Evolutionary conservation across 2,888 invertebrate genomes (phyloP).

Genomic region (Trichogramma dendrolimi): DNA sequence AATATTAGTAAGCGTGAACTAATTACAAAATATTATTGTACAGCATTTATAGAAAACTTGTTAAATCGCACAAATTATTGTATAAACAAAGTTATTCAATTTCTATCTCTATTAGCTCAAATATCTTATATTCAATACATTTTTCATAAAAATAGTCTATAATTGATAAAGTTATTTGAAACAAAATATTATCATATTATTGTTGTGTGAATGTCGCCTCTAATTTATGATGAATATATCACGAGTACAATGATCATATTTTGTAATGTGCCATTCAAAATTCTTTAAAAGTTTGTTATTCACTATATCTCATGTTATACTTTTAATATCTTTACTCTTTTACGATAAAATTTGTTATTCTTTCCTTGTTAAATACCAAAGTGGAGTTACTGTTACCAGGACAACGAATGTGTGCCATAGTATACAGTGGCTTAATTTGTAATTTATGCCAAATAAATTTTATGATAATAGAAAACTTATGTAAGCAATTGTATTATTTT

Average conservation of each 20-base stretch:
- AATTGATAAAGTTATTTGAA: neutral
- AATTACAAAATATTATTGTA: constrained; percentile 5
- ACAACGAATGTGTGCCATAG: constrained; percentile 30
- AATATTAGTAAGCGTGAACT: too few species aligned
- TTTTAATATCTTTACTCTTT: too few species aligned
- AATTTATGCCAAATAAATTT: constrained; percentile 10
- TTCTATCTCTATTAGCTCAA: too few species aligned
- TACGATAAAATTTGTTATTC: too few species aligned
- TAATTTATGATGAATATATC: constrained; percentile 5
- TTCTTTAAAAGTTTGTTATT: too few species aligned
- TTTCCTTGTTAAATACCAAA: constrained; percentile 33
- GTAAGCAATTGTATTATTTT: neutral
- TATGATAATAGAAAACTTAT: constrained; percentile 28
- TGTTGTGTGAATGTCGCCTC: constrained; percentile 5
- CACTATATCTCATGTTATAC: too few species aligned
- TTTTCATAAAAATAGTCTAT: neutral
- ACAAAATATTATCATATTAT: neutral
- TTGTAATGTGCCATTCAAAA: constrained; percentile 10
- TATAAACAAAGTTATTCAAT: constrained; percentile 5
- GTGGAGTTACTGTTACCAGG: constrained; percentile 36
- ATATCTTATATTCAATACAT: neutral
- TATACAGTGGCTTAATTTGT: constrained; percentile 27
- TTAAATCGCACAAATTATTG: constrained; percentile 5
- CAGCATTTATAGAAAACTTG: constrained; percentile 17
- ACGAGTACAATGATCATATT: constrained; percentile 7